Evolutionary conservation across 2,888 invertebrate species (phyloP), one percentile per base, ranked within the genome.

Genomic region (Pammene fasciana): DNA sequence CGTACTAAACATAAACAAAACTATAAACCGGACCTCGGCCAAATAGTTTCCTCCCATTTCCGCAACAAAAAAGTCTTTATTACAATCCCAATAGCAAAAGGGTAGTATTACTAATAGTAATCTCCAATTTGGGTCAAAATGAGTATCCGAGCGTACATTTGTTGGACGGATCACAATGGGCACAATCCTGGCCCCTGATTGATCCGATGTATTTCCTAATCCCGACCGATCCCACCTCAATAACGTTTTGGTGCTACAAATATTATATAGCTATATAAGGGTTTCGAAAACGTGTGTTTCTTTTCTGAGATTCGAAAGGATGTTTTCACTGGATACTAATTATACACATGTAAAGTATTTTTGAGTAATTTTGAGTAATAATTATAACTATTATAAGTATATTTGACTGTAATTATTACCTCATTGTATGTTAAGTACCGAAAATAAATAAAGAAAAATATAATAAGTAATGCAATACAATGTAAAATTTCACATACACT

Each of bases 121-220:
- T 70, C 65, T 57, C 57, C 60, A 62, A 66, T 59, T 67, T 61
- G 43, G 67, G 61, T 62, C 68, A 65, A 72, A 71, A 65, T 41
- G 68, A 56, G 60, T 60, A 71, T 56, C 65, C 61, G 61, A 64
- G 60, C 72, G 71, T 56, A 72, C 52, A 74, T 75, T 76, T 73
- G 73, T 74, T 61, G 68, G 70, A 74, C 68, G 72, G 70, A 71
- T 65, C 43, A 74, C 73, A 78, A 74, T 77, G 57, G 70, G 48
- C 70, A 73, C 72, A 75, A 74, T 75, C 75, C 67, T 70, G 75
- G 65, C 80, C 76, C 61, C 72, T 70, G 71, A 82, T 82, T 79
- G 78, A 80, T 77, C 76, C 72, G 77, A 78, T 75, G 77, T 78
- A 76, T 71, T 72, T 68, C 70, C 56, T 78, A 79, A 79, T 79